phyloP scores from a whole-genome alignment of 2,113 vertebrate genomes.

The Ptychochromis oligacanthus region DNA sequence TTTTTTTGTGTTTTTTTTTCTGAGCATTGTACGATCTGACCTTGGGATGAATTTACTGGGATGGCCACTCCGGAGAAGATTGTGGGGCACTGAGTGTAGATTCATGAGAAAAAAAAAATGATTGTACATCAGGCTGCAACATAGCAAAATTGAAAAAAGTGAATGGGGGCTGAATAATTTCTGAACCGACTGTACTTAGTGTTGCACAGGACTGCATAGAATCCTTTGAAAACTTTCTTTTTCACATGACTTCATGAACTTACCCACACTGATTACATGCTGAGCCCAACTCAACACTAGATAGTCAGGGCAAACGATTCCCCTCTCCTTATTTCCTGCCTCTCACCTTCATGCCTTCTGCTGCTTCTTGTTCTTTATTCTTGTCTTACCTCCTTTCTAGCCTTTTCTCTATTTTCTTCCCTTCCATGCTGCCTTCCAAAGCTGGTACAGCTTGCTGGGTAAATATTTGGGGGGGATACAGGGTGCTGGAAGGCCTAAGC shows the following conservation, averaged over 20 bases:
- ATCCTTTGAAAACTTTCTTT: not conserved
- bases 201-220: no score
- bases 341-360: not conserved
- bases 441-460: conserved; percentile 65
- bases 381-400: not conserved
- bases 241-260: not conserved
- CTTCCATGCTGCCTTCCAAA: conserved; percentile 27
- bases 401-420: not conserved
- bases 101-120: no score
- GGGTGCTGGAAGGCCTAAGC: conserved; percentile 53
- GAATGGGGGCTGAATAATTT: no score
- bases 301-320: not conserved
- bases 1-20: no score
- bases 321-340: not conserved
- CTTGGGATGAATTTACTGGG: no score
- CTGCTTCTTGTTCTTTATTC: not conserved
- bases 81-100: no score
- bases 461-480: conserved; percentile 63
- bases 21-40: no score
- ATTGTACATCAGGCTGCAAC: no score
- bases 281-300: not conserved
- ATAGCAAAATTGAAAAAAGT: no score
- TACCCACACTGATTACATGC: no score
- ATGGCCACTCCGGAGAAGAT: no score
- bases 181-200: no score